phyloP scores from a whole-genome alignment of 2,888 invertebrate species.

The Drosophila nr. perissopoda region DNA sequence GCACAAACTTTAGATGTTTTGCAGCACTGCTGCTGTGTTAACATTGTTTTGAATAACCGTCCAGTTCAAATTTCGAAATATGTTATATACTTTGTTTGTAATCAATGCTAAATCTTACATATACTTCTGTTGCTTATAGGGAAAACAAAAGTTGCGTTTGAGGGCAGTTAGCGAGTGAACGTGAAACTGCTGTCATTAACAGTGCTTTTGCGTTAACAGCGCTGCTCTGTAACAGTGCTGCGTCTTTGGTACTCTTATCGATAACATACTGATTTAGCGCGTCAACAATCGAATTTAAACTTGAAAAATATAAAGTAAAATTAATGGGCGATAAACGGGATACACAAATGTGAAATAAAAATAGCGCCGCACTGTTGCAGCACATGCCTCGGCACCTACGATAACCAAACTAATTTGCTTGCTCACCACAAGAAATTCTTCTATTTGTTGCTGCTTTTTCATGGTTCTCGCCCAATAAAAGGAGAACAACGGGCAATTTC shows the following conservation, averaged over 20 bases:
- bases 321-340: background rate
- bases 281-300: conserved; percentile 9
- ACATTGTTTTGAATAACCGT: background rate
- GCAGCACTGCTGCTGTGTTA: conserved; percentile 32
- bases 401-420: background rate
- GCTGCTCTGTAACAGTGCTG: background rate
- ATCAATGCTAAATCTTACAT: no score
- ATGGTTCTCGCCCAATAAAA: background rate
- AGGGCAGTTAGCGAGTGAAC: background rate
- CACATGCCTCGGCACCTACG: background rate
- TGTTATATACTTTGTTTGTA: background rate
- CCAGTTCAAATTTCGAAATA: background rate
- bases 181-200: background rate
- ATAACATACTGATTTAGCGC: conserved; percentile 24
- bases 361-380: background rate
- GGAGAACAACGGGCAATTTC: conserved; percentile 20
- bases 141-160: no score
- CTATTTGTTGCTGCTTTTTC: conserved; percentile 2
- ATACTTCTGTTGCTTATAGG: background rate
- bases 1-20: background rate
- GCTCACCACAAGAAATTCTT: conserved; percentile 7
- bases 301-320: background rate
- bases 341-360: background rate
- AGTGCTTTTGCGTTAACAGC: conserved; percentile 15
- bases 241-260: conserved; percentile 20